Evolutionary conservation across 2,888 invertebrate genomes (phyloP), one percentile per base, ranked within the genome.

Genomic region (Cantharis rufa): DNA sequence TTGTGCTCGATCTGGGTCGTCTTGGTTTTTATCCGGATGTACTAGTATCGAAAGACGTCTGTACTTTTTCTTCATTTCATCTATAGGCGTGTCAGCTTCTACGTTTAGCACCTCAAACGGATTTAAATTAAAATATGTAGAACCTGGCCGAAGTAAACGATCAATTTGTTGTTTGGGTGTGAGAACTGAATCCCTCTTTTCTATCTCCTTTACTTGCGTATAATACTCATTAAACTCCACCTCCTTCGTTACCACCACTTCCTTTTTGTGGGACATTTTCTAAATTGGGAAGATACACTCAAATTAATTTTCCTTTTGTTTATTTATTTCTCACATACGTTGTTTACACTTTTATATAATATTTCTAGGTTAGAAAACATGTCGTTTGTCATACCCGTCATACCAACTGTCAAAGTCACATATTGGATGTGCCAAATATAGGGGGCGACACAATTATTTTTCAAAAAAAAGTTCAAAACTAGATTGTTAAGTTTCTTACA

Each of bases 11-110:
- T 99, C 99, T 27, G 93, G 90, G 88, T 99, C 97, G 89, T 99
- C 97, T 89, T 95, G 94, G 90, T 99, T 99, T 90, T 99, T 99
- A 88, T 99, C 99, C 18, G 99, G 99, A 93, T 99, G 99, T 48
- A 99, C 98, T 85, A 99, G 91, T 88, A 99, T 97, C 15, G 99
- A 99, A 85, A 99, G 91, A 90, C 96, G 92, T 86, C 97, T 92
- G 89, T 98, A 99, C 89, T 98, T 98, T 88, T 97, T 98, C 89
- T 98, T 98, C 72, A 98, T 94, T 86, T 97, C 97, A 83, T 98
- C 97, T 74, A 98, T 88, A 16, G 95, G 89, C 11, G 94, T 92
- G 80, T 97, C 96, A 13, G 98, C 97, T 84, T 99, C 98, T 71
- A 96, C 92, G 90, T 97, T 96, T 74, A 97, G 89, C 3, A 96